Base-by-base conservation (phyloP, 92 coral and sea anemone species). In the Galaxea fascicularis region DNA sequence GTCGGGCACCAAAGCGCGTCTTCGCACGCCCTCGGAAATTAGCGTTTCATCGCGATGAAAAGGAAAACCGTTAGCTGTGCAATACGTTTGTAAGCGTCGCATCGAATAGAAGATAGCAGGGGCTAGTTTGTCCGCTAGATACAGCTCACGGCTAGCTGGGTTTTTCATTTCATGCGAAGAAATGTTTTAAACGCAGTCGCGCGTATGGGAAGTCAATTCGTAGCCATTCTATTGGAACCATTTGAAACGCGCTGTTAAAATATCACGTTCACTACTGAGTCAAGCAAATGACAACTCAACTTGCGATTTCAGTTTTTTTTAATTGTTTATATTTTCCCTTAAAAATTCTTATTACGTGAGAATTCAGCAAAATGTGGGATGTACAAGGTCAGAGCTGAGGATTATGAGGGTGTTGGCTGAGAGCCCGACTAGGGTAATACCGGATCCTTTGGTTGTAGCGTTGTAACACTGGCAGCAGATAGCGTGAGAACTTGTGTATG, bases 391-490 rank as follows among this genome's bases (percentile, higher is more conserved):
- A 27, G 66, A 47, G 65, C 65, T 15, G 31, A 12, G 35, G 86
- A 71, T 70, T 58, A 71, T 25, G 25, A 45, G 78, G 86, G 77
- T 82, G 84, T 82, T 58, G 71, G 86, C 86, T 28, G n/a, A 14
- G 63, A 31, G 78, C 78, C 86, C 70, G 39, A 47, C 13, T 3
- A 10, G 10, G 16, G 30, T 63, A 64, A 63, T 57, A 54, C 78
- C 76, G 76, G 66, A 80, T 68, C 67, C n/a, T 30, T 57, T 3
- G 41, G 56, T 35, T 25, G 73, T 45, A 78, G 35, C 14, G 13
- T 21, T 21, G 21, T 60, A 62, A 54, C 47, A 30, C 22, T 76
- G 18, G 28, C 54, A 57, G 28, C 54, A 57, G 70, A 76, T 76
- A 57, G 81, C 81, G 81, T 76, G 81, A 57, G 68, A 76, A 65